Evolutionary conservation across 2,113 vertebrate genomes (phyloP).

Genomic region (Chauna torquata): DNA sequence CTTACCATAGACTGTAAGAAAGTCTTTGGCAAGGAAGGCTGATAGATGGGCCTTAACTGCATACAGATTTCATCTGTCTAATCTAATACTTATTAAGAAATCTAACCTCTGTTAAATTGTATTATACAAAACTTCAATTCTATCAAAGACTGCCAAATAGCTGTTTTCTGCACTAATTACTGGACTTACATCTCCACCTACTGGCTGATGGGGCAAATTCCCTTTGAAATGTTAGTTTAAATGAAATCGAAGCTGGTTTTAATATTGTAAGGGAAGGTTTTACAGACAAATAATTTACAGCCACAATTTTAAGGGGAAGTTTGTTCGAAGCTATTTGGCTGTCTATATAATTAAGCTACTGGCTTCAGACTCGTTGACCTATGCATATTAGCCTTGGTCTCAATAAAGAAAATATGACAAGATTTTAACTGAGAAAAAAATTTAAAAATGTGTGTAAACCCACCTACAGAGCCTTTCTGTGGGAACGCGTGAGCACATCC

Average conservation of each 20-base stretch:
- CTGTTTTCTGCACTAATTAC: background rate
- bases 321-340: background rate
- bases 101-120: background rate
- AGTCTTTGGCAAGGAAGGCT: background rate
- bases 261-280: background rate
- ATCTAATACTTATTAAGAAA: conserved; percentile 56
- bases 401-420: background rate
- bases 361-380: background rate
- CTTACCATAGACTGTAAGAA: background rate
- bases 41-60: conserved; percentile 4
- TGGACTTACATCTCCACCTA: conserved; percentile 71
- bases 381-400: background rate
- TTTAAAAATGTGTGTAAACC: background rate
- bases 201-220: conserved; percentile 42
- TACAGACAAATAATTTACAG: background rate
- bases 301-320: background rate
- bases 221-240: background rate
- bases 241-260: background rate
- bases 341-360: background rate
- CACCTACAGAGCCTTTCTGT: background rate
- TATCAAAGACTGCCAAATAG: background rate
- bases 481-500: background rate
- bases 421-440: background rate
- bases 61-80: conserved; percentile 33
- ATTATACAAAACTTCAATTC: background rate